Evolutionary conservation across 2,888 invertebrate species (phyloP), one percentile per base, ranked within the genome.

Genomic region (Cataglyphis altisquamis): DNA sequence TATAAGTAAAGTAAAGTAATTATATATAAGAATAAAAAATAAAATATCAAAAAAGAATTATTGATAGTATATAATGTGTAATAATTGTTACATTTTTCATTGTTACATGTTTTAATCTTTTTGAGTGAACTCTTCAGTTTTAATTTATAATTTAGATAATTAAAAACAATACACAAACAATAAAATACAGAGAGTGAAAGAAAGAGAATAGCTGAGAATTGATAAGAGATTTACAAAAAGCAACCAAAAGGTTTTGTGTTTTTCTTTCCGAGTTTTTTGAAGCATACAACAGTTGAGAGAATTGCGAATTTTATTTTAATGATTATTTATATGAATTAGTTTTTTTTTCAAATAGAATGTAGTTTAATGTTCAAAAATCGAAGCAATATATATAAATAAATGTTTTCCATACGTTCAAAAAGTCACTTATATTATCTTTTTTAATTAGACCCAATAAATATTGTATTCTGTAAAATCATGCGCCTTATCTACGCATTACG

Each of bases 141-240:
- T 45, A 60, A 80, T 72, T 29, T 62, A 60, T 25, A 41, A 15
- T 18, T 80, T 18, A 60, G 32, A 60, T 32, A 70, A 25, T 78
- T 9, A 45, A 15, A 78, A 15, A 78, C 78, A 72, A 4, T 80
- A n/a, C 48, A 52, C n/a, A n/a, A n/a, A 52, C 45, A 70, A 25
- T 45, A 12, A 60, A n/a, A 45, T 60, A 72, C 32, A 45, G 45
- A 60, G 4, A 72, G 41, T 32, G 18, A 32, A n/a, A n/a, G 6
- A 68, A 12, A 70, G 70, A 67, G n/a, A 29, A 66, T 12, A 60
- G 32, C 29, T 60, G 45, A 60, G 0, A 72, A 45, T 80, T 60
- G 32, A 32, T 32, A 62, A 72, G 39, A 36, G 25, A 80, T 70
- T 25, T 70, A 45, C 45, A 80, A 45, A 57, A 78, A 70, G 70